Evolutionary conservation across 2,113 vertebrate genomes (phyloP), one percentile per base, ranked within the genome.

Genomic region (Lethenteron camtschaticum): DNA sequence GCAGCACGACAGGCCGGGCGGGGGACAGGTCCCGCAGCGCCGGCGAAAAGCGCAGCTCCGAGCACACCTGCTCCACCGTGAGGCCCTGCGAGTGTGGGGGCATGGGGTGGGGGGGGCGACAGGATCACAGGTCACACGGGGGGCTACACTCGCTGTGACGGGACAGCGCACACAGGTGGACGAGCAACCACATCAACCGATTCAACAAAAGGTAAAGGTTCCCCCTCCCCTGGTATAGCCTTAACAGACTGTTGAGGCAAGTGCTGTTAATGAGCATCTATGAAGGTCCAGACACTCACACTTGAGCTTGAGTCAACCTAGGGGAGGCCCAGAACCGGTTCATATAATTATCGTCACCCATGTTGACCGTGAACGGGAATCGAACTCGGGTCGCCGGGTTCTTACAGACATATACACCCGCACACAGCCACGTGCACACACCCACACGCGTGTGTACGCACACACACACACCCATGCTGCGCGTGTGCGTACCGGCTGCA

Each of bases 51-150:
- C 86, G 79, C 70, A 96, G 84, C 77, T 95, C 88, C 0, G 83
- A 85, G 78, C 92, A 96, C 77, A 96, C 84, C 69, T 85, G 81
- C 75, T 88, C 89, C 73, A 92, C 86, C 0, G 87, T 94, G 74
- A 89, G 91, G 57, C 90, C 90, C 92, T 96, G 76, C 70, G 12
- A 74, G 20, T 74, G 76, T 20, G 16, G 70, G 56, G 9, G 69
- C 24, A 24, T 24, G 24, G 24, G 24, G 76, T 20, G 16, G 70
- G 58, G 56, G 69, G 58, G 10, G 20, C 14, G 24, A 55, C 12
- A 68, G 13, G 55, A 18, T 6, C 12, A 60, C 9, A 70, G 57
- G 4, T 11, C 68, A 12, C 13, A 18, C 68, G 12, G 1, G 13
- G 68, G 18, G 13, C 12, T 12, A 14, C 68, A 18, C 24, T 10